A percentile compares a stretch with the other conserved stretches of the same genome.
phyloP scores from a whole-genome alignment of 2,113 vertebrate genomes.

The Pholis gunnellus region DNA sequence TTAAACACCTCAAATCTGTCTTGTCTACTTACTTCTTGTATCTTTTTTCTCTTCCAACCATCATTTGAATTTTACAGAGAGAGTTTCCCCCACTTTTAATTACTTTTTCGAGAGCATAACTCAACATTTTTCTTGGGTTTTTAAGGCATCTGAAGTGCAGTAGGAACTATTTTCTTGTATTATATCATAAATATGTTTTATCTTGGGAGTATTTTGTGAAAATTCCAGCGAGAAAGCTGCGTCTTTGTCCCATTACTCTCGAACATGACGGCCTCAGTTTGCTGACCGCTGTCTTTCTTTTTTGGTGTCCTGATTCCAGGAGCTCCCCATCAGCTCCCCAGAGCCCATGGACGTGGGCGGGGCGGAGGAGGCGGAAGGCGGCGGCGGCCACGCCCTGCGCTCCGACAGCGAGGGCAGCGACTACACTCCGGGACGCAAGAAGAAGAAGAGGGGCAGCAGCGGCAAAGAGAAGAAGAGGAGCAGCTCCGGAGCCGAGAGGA shows the following conservation, averaged over 20 bases:
- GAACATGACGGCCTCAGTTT: neutral
- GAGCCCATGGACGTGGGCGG: conserved; percentile 84
- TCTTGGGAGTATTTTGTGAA: neutral
- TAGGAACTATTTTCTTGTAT: neutral
- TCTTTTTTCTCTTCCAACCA: neutral
- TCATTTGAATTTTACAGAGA: neutral
- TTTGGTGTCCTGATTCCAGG: conserved; percentile 66
- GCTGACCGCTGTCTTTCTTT: neutral
- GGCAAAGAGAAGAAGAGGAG: conserved; percentile 93
- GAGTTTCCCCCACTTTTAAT: neutral
- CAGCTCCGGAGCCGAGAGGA: conserved; percentile 81
- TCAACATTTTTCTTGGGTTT: too few relatives aligned
- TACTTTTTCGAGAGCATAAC: neutral
- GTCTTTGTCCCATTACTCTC: neutral
- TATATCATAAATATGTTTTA: neutral
- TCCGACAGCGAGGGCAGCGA: conserved; percentile 98
- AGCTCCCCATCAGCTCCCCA: conserved; percentile 93
- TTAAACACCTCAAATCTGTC: neutral
- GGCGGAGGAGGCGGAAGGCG: conserved; percentile 85
- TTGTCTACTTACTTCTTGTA: neutral
- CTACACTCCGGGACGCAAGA: conserved; percentile 97
- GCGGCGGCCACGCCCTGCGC: conserved; percentile 80
- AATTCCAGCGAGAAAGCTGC: too few relatives aligned
- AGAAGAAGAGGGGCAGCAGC: conserved; percentile 91
- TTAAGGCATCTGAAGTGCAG: neutral